Conservation (phyloP, 2,797 vertebrate species). For the Danio aesculapii region DNA sequence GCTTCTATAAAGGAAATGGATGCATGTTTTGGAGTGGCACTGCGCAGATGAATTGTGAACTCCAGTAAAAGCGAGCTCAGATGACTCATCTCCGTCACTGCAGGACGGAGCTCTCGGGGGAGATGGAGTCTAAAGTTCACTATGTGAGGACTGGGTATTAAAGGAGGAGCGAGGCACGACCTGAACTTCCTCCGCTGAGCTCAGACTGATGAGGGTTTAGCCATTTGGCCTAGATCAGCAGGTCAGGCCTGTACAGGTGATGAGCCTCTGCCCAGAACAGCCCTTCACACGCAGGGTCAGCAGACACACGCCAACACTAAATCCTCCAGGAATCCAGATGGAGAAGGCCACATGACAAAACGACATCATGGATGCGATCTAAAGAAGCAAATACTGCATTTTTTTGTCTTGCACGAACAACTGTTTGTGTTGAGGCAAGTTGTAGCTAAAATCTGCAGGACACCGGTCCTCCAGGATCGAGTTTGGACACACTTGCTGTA, state of each 20-base stretch:
- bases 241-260: slow-evolving; percentile 34
- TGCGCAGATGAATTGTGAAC: not conserved
- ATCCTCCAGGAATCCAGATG: slow-evolving; percentile 7
- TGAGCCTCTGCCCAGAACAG: slow-evolving; percentile 29
- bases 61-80: not conserved
- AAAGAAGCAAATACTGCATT: slow-evolving; percentile 28
- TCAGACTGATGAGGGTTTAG: slow-evolving; percentile 35
- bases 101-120: slow-evolving; percentile 7
- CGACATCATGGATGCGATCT: not conserved
- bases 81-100: slow-evolving; percentile 32
- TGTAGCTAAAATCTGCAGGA: too few relatives aligned
- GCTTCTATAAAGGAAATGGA: not conserved
- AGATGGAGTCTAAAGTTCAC: slow-evolving; percentile 46
- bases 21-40: not conserved
- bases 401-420: slow-evolving; percentile 24
- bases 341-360: slow-evolving; percentile 15
- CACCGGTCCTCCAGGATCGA: too few relatives aligned
- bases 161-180: slow-evolving; percentile 30
- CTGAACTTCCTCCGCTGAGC: slow-evolving; percentile 30
- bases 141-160: slow-evolving; percentile 18
- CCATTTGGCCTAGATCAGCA: slow-evolving; percentile 39
- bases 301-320: slow-evolving; percentile 13
- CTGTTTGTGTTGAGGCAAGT: too few relatives aligned
- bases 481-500: too few relatives aligned
- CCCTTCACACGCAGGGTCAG: slow-evolving; percentile 8